Evolutionary conservation across 1,140 invertebrate genomes (phyloP).

Genomic region (Dinothrombium tinctorium): DNA sequence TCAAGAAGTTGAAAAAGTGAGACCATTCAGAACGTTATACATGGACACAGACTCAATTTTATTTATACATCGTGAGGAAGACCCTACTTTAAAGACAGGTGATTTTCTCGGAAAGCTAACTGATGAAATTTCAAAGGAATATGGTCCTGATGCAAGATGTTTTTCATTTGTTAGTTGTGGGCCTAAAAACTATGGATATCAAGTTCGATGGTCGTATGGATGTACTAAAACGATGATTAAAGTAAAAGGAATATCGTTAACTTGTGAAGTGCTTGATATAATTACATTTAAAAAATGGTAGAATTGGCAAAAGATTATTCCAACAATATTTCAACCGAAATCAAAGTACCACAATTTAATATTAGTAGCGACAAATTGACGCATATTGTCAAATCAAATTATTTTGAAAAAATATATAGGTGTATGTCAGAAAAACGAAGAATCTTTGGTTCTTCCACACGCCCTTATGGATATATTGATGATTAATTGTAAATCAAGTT

Average conservation of each 20-base stretch:
- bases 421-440: neutral
- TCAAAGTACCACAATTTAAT: neutral
- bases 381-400: neutral
- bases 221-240: neutral
- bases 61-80: neutral
- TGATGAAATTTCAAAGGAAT: constrained; percentile 1
- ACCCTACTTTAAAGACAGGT: neutral
- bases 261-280: neutral
- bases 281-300: neutral
- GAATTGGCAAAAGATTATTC: neutral
- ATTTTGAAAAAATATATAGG: neutral
- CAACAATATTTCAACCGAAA: neutral
- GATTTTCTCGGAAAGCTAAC: neutral
- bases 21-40: neutral
- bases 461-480: neutral
- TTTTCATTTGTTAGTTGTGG: neutral
- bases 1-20: constrained; percentile 2
- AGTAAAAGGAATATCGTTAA: neutral
- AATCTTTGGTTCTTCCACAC: neutral
- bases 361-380: neutral
- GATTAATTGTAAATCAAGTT: too few relatives aligned
- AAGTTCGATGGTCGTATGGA: neutral
- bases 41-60: neutral
- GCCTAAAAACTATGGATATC: constrained; percentile 7
- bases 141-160: neutral